Evolutionary conservation across 2,888 invertebrate species (phyloP).

Genomic region (Dugesia japonica): DNA sequence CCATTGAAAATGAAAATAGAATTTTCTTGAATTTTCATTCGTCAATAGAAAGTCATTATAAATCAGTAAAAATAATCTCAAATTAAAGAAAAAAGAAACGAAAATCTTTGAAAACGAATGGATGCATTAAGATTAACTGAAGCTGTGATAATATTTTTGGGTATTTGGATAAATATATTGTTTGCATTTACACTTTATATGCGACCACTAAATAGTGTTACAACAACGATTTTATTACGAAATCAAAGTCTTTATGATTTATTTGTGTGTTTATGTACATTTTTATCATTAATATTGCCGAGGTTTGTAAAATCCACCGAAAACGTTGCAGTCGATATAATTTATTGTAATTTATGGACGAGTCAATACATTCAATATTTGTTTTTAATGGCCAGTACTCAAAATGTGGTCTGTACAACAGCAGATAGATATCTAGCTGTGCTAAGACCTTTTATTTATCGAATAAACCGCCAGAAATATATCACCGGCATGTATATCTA

Average conservation of each 20-base stretch:
- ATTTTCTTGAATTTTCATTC: no score
- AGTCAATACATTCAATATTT: background rate
- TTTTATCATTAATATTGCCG: background rate
- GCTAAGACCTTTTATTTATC: background rate
- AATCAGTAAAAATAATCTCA: no score
- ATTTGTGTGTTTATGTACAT: background rate
- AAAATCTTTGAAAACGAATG: no score
- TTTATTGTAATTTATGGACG: background rate
- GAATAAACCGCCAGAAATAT: background rate
- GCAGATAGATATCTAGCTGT: background rate
- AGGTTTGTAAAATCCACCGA: background rate
- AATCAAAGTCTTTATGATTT: background rate
- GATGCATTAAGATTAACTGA: background rate
- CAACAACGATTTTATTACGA: background rate
- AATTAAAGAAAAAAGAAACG: no score
- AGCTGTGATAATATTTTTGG: background rate
- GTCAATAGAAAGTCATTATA: no score
- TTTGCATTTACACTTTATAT: background rate
- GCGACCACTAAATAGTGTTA: background rate
- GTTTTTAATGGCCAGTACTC: background rate
- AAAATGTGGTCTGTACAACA: background rate
- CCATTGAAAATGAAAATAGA: no score
- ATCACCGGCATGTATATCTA: background rate
- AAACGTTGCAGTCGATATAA: background rate
- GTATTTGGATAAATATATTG: constrained; percentile 3